Conservation (phyloP, 2,888 invertebrate genomes). For the Spialia ferax region DNA sequence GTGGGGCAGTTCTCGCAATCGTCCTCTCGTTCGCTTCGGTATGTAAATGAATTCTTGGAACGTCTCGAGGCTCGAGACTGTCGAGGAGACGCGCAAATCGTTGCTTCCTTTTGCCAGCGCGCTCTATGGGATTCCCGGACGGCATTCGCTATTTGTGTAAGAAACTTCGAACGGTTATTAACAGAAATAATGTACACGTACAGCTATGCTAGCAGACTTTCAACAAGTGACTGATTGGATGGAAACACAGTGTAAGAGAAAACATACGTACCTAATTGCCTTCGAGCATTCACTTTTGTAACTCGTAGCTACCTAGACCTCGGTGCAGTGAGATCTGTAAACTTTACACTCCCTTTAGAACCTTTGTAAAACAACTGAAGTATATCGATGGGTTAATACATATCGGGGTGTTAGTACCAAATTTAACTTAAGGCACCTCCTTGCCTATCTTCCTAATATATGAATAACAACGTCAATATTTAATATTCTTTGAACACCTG, state of each 20-base stretch:
- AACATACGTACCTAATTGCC: constrained; percentile 8
- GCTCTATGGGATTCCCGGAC: constrained; percentile 68
- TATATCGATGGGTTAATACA: too few relatives aligned
- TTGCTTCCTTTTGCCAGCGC: constrained; percentile 58
- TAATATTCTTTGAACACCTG: constrained; percentile 10
- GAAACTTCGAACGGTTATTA: constrained; percentile 8
- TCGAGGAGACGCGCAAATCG: constrained; percentile 7
- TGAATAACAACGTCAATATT: constrained; percentile 25
- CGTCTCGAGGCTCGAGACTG: constrained; percentile 55
- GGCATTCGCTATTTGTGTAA: too few relatives aligned
- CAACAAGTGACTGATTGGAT: too few relatives aligned
- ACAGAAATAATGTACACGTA: constrained; percentile 4
- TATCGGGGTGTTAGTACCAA: too few relatives aligned
- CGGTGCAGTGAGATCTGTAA: too few relatives aligned
- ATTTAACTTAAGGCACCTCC: too few relatives aligned
- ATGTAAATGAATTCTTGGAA: constrained; percentile 79
- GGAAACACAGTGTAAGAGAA: constrained; percentile 53
- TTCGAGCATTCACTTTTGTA: constrained; percentile 13
- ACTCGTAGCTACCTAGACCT: too few relatives aligned
- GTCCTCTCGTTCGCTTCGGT: constrained; percentile 55
- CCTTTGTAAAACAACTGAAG: too few relatives aligned
- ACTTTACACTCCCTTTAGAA: too few relatives aligned
- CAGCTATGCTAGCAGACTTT: too few relatives aligned
- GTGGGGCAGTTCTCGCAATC: constrained; percentile 46
- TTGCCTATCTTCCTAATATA: too few relatives aligned